Base-by-base conservation (phyloP, 2,888 invertebrate species). In the Catocala fraxini region DNA sequence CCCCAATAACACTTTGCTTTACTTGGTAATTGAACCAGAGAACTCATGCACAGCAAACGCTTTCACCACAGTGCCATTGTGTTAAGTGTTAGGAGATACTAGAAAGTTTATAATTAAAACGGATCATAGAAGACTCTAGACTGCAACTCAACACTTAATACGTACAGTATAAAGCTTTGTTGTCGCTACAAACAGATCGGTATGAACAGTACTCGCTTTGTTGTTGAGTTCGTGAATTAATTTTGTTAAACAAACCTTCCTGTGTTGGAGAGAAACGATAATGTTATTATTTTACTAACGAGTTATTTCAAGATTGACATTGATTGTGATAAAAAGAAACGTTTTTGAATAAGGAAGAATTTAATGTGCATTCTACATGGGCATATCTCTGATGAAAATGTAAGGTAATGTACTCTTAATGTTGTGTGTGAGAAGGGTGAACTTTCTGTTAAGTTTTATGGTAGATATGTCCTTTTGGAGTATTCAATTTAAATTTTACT, bases 181-280 rank as follows among this genome's bases (percentile, higher is more conserved):
- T 25, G 11, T 51, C 41, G 13, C 0, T 12, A 35, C 51, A 7
- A 34, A 51, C 51, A 35, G 39, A 41, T 51, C 15, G 51, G 41
- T 25, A 7, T 39, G 51, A 15, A 51, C 51, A 51, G 51, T 51
- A 42, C 13, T 51, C 13, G 51, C 53, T 53, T 53, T 43, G 52
- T 15, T 25, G 11, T 6, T 4, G 42, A 52, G 52, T 52, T 42
- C 25, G 43, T 53, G n/a, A 53, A 53, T 7, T 42, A 35, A 43
- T 53, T 33, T n/a, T 25, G 42, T 53, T 15, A 33, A 15, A 4
- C 6, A 0, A 35, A 51, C 12, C 35, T 51, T n/a, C 12, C 51
- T 51, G 35, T 51, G n/a, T n/a, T 6, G 7, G 12, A 51, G 12
- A 12, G 35, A 34, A 15, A 33, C 10, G 11, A 25, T 25, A 47